A percentile compares a stretch with the other conserved stretches of the same genome.
These are phyloP conservation scores for Nomada hirtipes DNA, from an alignment of 2,888 invertebrate species.

Conservation along the genomic window DNA sequence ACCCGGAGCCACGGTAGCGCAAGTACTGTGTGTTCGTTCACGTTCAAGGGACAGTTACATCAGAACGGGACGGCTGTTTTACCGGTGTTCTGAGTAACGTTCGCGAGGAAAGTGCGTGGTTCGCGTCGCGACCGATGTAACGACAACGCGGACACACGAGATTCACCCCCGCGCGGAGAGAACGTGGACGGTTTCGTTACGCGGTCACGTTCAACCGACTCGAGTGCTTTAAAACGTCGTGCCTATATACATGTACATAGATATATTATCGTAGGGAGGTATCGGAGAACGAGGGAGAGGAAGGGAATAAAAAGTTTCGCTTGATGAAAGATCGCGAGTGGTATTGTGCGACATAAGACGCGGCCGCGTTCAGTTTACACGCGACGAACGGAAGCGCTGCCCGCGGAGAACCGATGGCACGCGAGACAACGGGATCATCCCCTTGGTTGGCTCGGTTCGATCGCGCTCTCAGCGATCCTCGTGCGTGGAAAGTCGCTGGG, in stretches of 20 bases:
- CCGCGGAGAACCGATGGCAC: slow-evolving; percentile 67
- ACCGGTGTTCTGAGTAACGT: slow-evolving; percentile 44
- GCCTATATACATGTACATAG: slow-evolving; percentile 20
- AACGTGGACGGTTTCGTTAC: slow-evolving; percentile 11
- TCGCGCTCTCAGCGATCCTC: slow-evolving; percentile 56
- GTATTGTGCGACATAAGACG: slow-evolving; percentile 21
- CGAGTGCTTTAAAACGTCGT: slow-evolving; percentile 34
- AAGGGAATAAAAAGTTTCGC: slow-evolving; percentile 15
- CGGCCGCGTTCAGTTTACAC: background rate
- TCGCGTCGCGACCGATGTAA: slow-evolving; percentile 44
- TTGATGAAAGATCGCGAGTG: slow-evolving; percentile 44
- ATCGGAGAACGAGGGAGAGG: slow-evolving; percentile 16
- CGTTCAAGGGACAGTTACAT: slow-evolving; percentile 68
- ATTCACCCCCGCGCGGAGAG: slow-evolving; percentile 6
- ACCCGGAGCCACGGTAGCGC: slow-evolving; percentile 83
- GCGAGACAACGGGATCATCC: slow-evolving; percentile 54
- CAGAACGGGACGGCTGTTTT: slow-evolving; percentile 60
- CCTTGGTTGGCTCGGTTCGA: slow-evolving; percentile 54
- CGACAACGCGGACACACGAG: slow-evolving; percentile 33
- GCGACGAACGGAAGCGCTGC: slow-evolving; percentile 24
- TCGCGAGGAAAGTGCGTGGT: slow-evolving; percentile 30
- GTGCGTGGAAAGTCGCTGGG: slow-evolving; percentile 68
- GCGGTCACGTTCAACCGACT: background rate
- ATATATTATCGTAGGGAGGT: background rate
- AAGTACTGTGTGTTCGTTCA: slow-evolving; percentile 77